Conservation (phyloP, 2,113 vertebrate species). For the Psephotus haematonotus region DNA sequence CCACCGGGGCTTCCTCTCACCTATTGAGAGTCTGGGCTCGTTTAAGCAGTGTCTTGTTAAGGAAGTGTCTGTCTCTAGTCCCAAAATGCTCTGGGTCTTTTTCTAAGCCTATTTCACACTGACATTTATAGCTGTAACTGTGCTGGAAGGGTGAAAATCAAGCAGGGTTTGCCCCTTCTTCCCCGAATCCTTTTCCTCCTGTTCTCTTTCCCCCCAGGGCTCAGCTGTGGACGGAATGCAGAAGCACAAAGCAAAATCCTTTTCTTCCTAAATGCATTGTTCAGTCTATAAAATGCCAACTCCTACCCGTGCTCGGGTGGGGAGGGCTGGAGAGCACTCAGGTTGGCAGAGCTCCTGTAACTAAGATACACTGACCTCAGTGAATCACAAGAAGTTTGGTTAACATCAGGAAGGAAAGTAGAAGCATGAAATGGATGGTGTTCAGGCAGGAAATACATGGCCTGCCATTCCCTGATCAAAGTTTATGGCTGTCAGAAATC, state of each 20-base stretch:
- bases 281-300: not conserved
- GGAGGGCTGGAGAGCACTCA: not conserved
- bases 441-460: not conserved
- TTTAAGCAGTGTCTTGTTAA: not conserved
- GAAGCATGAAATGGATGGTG: not conserved
- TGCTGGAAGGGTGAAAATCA: not conserved
- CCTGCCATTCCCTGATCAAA: not conserved
- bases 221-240: not conserved
- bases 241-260: not conserved
- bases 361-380: not conserved
- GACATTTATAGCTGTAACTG: not conserved
- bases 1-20: not conserved
- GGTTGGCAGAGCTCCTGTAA: not conserved
- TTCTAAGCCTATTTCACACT: not conserved
- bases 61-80: not conserved
- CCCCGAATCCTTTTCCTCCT: not conserved
- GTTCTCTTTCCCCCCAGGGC: not conserved
- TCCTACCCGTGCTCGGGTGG: not conserved
- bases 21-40: not conserved
- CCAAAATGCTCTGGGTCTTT: not conserved
- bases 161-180: not conserved
- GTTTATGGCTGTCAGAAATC: slow-evolving; percentile 7
- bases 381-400: not conserved
- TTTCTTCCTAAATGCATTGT: not conserved
- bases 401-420: not conserved